phyloP scores from a whole-genome alignment of 1,140 invertebrate genomes.

The Drosophila subpulchrella region DNA sequence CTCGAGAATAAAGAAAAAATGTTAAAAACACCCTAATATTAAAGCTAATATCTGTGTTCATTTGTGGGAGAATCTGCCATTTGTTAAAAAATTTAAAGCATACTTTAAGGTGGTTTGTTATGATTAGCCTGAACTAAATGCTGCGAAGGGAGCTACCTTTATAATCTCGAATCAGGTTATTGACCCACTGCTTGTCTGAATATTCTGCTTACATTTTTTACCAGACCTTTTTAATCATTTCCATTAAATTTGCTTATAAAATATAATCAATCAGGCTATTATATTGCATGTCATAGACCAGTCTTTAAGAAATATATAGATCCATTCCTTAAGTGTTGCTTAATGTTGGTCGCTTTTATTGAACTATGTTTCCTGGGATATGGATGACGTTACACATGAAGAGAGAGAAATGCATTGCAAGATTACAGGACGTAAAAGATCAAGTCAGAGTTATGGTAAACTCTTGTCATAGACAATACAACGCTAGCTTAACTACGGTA shows the following conservation, averaged over 20 bases:
- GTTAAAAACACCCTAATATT: constrained; percentile 53
- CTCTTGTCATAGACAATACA: constrained; percentile 18
- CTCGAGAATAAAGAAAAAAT: constrained; percentile 75
- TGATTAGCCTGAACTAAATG: background rate
- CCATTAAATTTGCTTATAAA: too few relatives aligned
- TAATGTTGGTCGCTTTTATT: constrained; percentile 5
- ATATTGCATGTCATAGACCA: too few relatives aligned
- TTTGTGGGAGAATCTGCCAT: background rate
- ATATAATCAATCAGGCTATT: background rate
- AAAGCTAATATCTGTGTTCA: background rate
- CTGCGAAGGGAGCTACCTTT: too few relatives aligned
- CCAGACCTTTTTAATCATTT: too few relatives aligned
- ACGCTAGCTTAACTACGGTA: constrained; percentile 3
- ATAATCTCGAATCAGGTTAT: background rate
- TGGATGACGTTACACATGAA: constrained; percentile 28
- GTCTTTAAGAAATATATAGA: background rate
- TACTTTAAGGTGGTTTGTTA: background rate
- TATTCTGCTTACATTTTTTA: too few relatives aligned
- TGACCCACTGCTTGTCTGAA: background rate
- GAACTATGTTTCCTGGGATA: constrained; percentile 20
- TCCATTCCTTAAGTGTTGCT: background rate
- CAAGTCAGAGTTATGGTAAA: constrained; percentile 8
- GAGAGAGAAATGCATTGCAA: constrained; percentile 33
- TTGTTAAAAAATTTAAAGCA: background rate
- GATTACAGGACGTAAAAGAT: constrained; percentile 5